These are phyloP conservation scores for Cheilosia grossa DNA, from an alignment of 2,888 invertebrate species.

Conservation along the genomic window DNA sequence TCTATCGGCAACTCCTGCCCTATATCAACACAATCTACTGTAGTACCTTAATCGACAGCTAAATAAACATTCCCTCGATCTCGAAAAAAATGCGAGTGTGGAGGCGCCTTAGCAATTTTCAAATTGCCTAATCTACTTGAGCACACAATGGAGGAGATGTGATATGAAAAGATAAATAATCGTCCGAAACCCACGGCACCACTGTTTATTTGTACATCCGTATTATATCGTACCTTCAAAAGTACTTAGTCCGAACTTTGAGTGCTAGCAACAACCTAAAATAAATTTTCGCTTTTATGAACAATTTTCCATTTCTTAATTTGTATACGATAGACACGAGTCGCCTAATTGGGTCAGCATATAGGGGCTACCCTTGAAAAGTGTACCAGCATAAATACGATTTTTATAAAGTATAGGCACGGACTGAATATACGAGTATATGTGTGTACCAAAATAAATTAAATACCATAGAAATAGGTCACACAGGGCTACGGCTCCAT, in stretches of 20 bases:
- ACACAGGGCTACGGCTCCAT: neutral
- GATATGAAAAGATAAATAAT: constrained; percentile 5
- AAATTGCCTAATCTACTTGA: constrained; percentile 20
- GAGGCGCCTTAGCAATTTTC: constrained; percentile 18
- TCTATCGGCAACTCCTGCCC: neutral
- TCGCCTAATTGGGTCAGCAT: constrained; percentile 49
- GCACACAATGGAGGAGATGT: constrained; percentile 12
- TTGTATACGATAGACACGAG: constrained; percentile 52
- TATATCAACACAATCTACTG: constrained; percentile 18
- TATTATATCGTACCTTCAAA: neutral
- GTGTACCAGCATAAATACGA: constrained; percentile 1
- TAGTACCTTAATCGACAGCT: constrained; percentile 1
- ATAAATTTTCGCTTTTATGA: constrained; percentile 20
- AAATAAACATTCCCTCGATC: constrained; percentile 19
- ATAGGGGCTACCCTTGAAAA: constrained; percentile 54
- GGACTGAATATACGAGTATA: too few species aligned
- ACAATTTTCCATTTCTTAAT: constrained; percentile 42
- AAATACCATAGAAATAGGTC: constrained; percentile 37
- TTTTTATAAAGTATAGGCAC: neutral
- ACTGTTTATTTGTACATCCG: neutral
- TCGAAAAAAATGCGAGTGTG: neutral
- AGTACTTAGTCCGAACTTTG: constrained; percentile 16
- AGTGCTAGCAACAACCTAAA: constrained; percentile 20
- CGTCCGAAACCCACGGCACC: neutral
- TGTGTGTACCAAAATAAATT: neutral